Percentiles rank a stretch among this genome's conserved stretches.
phyloP scores from a whole-genome alignment of 2,797 vertebrate species.

The Phrynocephalus guinanensis region DNA sequence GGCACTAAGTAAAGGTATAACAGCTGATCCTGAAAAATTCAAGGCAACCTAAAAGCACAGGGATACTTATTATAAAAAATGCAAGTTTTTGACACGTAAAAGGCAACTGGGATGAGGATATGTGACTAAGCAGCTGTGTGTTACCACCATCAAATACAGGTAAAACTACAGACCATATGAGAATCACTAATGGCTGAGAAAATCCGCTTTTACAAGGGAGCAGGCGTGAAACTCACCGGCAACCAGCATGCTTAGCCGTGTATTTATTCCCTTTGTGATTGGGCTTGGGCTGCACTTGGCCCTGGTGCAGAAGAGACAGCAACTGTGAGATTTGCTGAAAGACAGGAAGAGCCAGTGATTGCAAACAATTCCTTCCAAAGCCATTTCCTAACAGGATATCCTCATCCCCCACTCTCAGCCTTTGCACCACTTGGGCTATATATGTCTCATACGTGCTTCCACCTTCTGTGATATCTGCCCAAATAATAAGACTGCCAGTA shows the following conservation, averaged over 20 bases:
- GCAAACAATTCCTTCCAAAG: constrained; percentile 69
- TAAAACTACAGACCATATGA: too few species aligned
- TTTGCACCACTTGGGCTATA: constrained; percentile 67
- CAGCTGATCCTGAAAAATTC: too few species aligned
- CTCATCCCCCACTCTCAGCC: neutral
- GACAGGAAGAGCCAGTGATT: constrained; percentile 79
- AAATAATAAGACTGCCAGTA: too few species aligned
- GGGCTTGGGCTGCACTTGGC: constrained; percentile 93
- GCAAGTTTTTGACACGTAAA: too few species aligned
- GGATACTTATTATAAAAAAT: too few species aligned
- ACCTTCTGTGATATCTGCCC: neutral
- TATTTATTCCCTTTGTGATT: constrained; percentile 98
- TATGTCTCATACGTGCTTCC: constrained; percentile 67
- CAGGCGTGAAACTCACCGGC: constrained; percentile 79
- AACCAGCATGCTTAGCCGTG: constrained; percentile 73
- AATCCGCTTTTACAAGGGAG: neutral
- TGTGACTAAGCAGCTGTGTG: too few species aligned
- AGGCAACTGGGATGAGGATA: too few species aligned
- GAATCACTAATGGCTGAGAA: too few species aligned
- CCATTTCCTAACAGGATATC: constrained; percentile 81
- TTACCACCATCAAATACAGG: too few species aligned
- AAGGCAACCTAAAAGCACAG: too few species aligned
- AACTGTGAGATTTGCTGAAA: constrained; percentile 98
- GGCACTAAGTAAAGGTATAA: neutral
- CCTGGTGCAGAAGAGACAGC: constrained; percentile 93